Conservation (phyloP, 2,113 vertebrate genomes). For the Thamnophis sirtalis region DNA sequence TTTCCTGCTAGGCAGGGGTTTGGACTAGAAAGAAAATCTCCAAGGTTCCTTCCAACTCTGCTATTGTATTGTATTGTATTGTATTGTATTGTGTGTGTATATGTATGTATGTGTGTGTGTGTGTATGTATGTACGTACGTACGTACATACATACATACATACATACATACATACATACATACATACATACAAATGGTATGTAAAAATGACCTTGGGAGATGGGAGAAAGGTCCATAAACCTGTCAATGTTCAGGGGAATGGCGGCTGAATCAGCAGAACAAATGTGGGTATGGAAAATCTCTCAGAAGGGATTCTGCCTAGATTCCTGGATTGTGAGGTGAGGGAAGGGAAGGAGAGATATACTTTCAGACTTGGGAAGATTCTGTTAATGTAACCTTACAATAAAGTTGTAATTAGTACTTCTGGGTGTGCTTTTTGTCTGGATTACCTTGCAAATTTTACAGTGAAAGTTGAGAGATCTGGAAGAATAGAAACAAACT, state of each 20-base stretch:
- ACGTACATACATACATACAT: too few species aligned
- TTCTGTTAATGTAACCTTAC: not conserved
- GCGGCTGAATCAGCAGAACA: not conserved
- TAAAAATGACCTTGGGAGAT: not conserved
- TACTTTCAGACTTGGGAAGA: not conserved
- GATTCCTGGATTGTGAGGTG: not conserved
- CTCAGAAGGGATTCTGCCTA: not conserved
- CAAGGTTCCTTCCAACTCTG: too few species aligned
- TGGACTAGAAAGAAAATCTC: too few species aligned
- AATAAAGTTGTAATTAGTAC: not conserved
- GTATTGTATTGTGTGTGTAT: too few species aligned
- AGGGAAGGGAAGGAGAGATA: not conserved
- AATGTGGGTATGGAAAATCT: not conserved
- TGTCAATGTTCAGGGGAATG: not conserved
- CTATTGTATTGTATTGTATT: too few species aligned
- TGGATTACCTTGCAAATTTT: not conserved
- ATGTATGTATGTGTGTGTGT: too few species aligned
- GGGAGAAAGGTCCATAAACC: not conserved
- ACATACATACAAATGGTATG: too few species aligned
- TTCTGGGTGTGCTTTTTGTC: not conserved
- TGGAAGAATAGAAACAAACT: not conserved
- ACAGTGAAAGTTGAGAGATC: not conserved
- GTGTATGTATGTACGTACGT: too few species aligned
- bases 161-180: too few species aligned
- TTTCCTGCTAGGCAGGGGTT: too few species aligned